These are phyloP conservation scores for Macrophya annulata DNA, from an alignment of 2,888 invertebrate species.

Conservation along the genomic window DNA sequence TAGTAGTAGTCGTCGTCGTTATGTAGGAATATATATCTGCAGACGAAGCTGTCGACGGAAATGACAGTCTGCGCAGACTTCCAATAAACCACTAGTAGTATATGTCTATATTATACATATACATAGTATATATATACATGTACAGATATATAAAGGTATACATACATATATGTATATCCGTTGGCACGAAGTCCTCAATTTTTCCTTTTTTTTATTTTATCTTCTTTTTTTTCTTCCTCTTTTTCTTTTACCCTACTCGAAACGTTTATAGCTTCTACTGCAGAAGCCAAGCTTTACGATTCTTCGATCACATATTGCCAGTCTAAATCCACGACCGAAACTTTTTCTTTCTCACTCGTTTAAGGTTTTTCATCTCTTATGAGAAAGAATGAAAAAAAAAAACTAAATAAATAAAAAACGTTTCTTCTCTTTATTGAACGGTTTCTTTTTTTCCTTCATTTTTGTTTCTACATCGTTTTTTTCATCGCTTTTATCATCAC, in stretches of 20 bases:
- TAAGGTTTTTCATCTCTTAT: not conserved
- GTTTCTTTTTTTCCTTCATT: no score
- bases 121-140: not conserved
- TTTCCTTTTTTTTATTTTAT: not conserved
- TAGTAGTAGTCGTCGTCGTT: slow-evolving; percentile 19
- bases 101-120: not conserved
- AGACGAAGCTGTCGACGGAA: slow-evolving; percentile 36
- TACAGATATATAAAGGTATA: not conserved
- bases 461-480: not conserved
- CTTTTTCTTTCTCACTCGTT: not conserved
- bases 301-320: slow-evolving; percentile 38
- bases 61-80: slow-evolving; percentile 52
- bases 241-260: not conserved
- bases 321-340: not conserved
- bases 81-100: slow-evolving; percentile 37
- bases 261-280: slow-evolving; percentile 14
- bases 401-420: no score
- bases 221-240: not conserved
- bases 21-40: slow-evolving; percentile 37
- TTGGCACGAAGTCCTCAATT: slow-evolving; percentile 23
- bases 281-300: slow-evolving; percentile 29
- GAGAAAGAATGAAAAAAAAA: not conserved
- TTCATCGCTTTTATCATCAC: not conserved
- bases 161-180: not conserved
- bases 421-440: not conserved